Evolutionary conservation across 2,888 invertebrate genomes (phyloP).

Genomic region (Eristalis intricaria): DNA sequence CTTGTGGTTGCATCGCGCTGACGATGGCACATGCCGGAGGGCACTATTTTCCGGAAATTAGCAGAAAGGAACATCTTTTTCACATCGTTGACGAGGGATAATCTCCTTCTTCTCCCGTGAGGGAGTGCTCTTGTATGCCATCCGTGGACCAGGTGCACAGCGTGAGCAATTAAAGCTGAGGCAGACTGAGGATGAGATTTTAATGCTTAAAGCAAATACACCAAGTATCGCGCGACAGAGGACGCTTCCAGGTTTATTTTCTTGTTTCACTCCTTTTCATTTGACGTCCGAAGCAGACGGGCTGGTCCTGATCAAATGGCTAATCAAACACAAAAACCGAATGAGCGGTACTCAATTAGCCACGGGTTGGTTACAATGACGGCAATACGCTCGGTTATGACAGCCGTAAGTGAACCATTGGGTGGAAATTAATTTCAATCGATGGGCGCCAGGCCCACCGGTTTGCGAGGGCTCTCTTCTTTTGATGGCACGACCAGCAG

Average conservation of each 20-base stretch:
- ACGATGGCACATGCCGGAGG: slow-evolving; percentile 45
- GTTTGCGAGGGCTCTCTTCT: slow-evolving; percentile 7
- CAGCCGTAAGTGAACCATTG: slow-evolving; percentile 47
- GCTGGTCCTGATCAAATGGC: slow-evolving; percentile 29
- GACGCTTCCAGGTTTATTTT: background rate
- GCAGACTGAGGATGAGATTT: slow-evolving; percentile 17
- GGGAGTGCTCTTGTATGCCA: background rate
- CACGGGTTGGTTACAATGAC: slow-evolving; percentile 40
- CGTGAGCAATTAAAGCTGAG: slow-evolving; percentile 65
- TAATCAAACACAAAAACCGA: slow-evolving; percentile 56
- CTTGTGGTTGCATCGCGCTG: slow-evolving; percentile 44
- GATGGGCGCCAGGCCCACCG: slow-evolving; percentile 40
- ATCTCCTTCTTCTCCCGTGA: slow-evolving; percentile 28
- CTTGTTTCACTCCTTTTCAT: slow-evolving; percentile 46
- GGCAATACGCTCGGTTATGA: slow-evolving; percentile 59
- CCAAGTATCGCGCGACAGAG: background rate
- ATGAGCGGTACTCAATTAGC: slow-evolving; percentile 44
- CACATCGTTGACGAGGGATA: slow-evolving; percentile 66
- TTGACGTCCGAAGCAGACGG: slow-evolving; percentile 53
- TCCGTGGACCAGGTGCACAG: slow-evolving; percentile 61
- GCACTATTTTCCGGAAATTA: slow-evolving; percentile 75
- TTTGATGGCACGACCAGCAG: background rate
- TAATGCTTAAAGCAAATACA: slow-evolving; percentile 63
- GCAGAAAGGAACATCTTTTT: slow-evolving; percentile 70
- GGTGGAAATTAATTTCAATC: slow-evolving; percentile 59